Evolutionary conservation across 2,113 vertebrate genomes (phyloP).

Genomic region (Lonchura striata): DNA sequence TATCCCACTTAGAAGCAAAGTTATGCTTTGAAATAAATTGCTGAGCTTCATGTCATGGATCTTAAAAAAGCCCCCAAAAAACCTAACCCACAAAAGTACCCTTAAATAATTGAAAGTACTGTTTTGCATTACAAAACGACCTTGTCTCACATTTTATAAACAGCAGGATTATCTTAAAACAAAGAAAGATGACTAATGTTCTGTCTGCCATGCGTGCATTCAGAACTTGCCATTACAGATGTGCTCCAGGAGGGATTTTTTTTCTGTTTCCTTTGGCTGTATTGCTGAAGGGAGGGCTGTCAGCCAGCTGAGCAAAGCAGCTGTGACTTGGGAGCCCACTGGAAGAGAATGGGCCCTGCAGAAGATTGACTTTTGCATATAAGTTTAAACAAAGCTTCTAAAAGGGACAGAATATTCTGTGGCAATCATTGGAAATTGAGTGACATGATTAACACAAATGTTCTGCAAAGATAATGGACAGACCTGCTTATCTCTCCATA

Average conservation of each 20-base stretch:
- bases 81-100: background rate
- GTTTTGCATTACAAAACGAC: background rate
- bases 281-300: background rate
- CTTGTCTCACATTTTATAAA: background rate
- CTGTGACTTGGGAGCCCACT: background rate
- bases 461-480: slow-evolving; percentile 42
- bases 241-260: background rate
- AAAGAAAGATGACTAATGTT: background rate
- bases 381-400: background rate
- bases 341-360: background rate
- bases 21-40: background rate
- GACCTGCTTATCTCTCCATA: slow-evolving; percentile 36
- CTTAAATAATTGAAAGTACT: background rate
- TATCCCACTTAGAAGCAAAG: background rate
- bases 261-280: background rate
- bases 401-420: background rate
- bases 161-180: background rate
- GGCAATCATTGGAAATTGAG: background rate
- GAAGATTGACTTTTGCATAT: background rate
- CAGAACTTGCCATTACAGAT: background rate
- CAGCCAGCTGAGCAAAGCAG: background rate
- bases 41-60: background rate
- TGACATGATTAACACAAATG: slow-evolving; percentile 50
- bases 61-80: background rate
- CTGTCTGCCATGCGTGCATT: background rate